Conservation (phyloP, 2,888 invertebrate species). For the Phymatocera aterrima region DNA sequence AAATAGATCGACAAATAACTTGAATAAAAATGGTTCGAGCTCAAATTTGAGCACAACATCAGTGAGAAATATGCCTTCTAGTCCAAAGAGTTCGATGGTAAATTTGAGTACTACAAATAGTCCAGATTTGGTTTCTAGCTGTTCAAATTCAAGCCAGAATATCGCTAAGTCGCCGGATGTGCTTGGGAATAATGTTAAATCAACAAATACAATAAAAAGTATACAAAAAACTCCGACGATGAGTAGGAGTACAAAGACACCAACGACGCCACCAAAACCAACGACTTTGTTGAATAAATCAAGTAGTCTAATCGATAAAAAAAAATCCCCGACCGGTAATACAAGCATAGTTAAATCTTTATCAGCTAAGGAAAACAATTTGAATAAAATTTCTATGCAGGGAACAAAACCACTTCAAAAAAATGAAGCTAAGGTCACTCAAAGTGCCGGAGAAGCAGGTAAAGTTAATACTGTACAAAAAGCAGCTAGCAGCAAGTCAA, state of each 20-base stretch:
- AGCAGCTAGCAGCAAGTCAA: conserved; percentile 79
- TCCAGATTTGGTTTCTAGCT: conserved; percentile 85
- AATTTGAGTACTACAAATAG: conserved; percentile 77
- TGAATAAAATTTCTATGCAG: conserved; percentile 49
- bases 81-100: conserved; percentile 61
- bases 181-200: conserved; percentile 57
- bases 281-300: conserved; percentile 75
- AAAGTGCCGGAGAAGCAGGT: background rate
- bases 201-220: conserved; percentile 66
- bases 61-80: conserved; percentile 61
- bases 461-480: conserved; percentile 58
- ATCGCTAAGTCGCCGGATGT: conserved; percentile 77
- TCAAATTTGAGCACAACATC: conserved; percentile 33
- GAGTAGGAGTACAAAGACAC: conserved; percentile 67
- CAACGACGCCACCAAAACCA: conserved; percentile 75
- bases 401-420: conserved; percentile 32
- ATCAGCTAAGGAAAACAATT: conserved; percentile 50
- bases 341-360: conserved; percentile 54
- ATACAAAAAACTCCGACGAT: conserved; percentile 69
- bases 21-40: conserved; percentile 51
- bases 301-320: conserved; percentile 70
- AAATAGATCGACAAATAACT: conserved; percentile 53
- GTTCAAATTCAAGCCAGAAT: conserved; percentile 74
- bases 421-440: conserved; percentile 47
- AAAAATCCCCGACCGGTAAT: conserved; percentile 62